phyloP scores from a whole-genome alignment of 2,797 vertebrate species.

The Gymnopithys bicolor region DNA sequence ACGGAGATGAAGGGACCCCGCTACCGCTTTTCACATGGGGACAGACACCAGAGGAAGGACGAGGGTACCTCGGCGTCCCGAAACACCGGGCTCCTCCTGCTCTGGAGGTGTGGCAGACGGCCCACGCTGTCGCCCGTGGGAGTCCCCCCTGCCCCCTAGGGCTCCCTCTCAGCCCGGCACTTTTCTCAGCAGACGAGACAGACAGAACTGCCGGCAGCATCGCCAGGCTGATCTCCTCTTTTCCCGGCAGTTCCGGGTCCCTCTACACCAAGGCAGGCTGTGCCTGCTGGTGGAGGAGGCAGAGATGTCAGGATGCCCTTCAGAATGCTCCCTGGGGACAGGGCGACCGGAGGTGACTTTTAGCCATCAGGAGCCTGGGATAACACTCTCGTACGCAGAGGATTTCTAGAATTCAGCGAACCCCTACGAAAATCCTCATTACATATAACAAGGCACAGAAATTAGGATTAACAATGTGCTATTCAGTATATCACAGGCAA shows the following conservation, averaged over 20 bases:
- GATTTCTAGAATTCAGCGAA: not conserved
- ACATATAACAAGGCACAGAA: not conserved
- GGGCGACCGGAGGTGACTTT: not conserved
- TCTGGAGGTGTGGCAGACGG: not conserved
- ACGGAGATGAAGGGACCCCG: not conserved
- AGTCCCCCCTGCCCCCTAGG: too few species aligned
- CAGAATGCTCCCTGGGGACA: not conserved
- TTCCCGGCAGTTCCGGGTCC: not conserved
- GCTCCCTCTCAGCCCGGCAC: not conserved
- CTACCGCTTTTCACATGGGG: accelerated
- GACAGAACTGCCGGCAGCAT: not conserved
- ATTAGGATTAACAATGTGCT: not conserved
- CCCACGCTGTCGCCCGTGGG: too few species aligned
- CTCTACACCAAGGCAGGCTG: too few species aligned
- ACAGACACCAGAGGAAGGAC: not conserved
- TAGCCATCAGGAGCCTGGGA: not conserved
- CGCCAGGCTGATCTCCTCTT: not conserved
- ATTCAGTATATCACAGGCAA: not conserved
- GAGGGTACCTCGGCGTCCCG: accelerated
- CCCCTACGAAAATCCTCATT: not conserved
- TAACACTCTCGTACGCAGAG: not conserved
- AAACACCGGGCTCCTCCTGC: not conserved
- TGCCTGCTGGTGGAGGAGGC: not conserved
- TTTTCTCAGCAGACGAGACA: accelerated
- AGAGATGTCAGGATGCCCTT: not conserved